Conservation (phyloP, 2,888 invertebrate species). For the Xestobium rufovillosum region DNA sequence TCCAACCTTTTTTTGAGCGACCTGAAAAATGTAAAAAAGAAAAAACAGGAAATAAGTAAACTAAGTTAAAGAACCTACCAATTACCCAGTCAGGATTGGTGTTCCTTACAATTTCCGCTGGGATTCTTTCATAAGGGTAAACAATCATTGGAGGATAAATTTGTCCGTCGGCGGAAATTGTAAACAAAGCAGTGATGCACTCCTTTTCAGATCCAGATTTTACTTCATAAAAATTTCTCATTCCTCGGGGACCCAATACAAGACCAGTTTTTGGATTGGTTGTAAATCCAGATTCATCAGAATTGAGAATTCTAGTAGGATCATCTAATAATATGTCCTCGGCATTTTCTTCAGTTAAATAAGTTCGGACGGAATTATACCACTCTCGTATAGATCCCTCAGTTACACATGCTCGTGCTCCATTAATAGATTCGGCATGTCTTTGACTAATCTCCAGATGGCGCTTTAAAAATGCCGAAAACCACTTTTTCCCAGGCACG, state of each 20-base stretch:
- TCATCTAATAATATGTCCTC: slow-evolving; percentile 16
- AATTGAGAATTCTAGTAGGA: slow-evolving; percentile 19
- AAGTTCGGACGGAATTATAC: slow-evolving; percentile 13
- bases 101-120: slow-evolving; percentile 16
- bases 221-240: slow-evolving; percentile 13
- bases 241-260: slow-evolving; percentile 15
- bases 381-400: slow-evolving; percentile 14
- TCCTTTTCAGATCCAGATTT: slow-evolving; percentile 14
- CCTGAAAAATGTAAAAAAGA: too few species aligned
- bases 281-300: slow-evolving; percentile 16
- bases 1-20: slow-evolving; percentile 16
- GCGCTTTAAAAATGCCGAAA: slow-evolving; percentile 17
- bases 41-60: too few species aligned
- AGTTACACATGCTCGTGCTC: slow-evolving; percentile 15
- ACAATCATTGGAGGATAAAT: slow-evolving; percentile 11
- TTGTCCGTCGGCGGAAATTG: slow-evolving; percentile 17
- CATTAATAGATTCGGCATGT: slow-evolving; percentile 18
- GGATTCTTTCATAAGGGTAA: slow-evolving; percentile 12
- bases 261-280: slow-evolving; percentile 15
- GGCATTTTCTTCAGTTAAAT: slow-evolving; percentile 16
- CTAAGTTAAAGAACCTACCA: slow-evolving; percentile 10
- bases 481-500: slow-evolving; percentile 19
- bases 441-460: slow-evolving; percentile 17
- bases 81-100: slow-evolving; percentile 16
- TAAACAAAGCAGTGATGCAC: slow-evolving; percentile 16